A percentile compares a stretch with the other conserved stretches of the same genome.
These are phyloP conservation scores for Tyto alba DNA, from an alignment of 2,113 vertebrate species.

Conservation along the genomic window DNA sequence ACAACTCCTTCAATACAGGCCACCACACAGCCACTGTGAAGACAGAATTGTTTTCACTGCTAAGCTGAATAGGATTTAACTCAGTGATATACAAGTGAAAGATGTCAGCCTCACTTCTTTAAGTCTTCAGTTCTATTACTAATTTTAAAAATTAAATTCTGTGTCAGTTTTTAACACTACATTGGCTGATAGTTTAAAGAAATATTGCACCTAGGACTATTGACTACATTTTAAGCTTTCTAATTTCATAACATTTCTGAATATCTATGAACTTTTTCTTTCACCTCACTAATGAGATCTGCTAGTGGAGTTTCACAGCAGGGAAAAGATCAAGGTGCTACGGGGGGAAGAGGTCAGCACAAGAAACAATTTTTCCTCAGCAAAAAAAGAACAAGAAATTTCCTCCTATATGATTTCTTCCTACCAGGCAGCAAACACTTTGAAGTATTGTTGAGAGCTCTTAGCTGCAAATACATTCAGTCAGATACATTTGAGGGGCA, in stretches of 20 bases:
- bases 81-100: not conserved
- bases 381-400: not conserved
- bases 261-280: not conserved
- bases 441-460: not conserved
- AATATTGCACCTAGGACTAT: not conserved
- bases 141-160: not conserved
- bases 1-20: not conserved
- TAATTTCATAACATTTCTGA: not conserved
- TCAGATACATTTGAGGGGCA: not conserved
- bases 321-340: not conserved
- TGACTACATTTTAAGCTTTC: not conserved
- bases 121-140: not conserved
- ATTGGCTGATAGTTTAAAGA: not conserved
- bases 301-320: not conserved
- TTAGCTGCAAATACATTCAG: not conserved
- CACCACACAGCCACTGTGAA: not conserved
- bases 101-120: not conserved
- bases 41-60: not conserved
- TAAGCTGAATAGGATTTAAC: not conserved
- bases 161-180: not conserved
- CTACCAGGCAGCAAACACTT: not conserved
- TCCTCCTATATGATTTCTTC: not conserved
- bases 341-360: not conserved
- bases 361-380: not conserved
- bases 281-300: not conserved